Conservation (phyloP, 2,888 invertebrate species). For the Aporophyla lueneburgensis region DNA sequence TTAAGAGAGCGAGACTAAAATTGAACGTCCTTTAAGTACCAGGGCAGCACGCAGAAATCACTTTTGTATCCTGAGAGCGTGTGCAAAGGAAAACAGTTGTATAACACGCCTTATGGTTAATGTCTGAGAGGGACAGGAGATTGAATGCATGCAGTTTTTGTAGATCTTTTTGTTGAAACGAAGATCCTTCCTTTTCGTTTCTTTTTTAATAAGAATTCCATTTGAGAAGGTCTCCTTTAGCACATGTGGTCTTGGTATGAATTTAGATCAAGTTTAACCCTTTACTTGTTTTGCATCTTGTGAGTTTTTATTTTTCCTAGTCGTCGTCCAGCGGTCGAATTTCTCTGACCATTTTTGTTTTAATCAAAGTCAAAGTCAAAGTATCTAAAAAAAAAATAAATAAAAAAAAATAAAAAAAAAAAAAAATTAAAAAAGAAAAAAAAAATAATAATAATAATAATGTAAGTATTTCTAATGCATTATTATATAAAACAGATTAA, state of each 20-base stretch:
- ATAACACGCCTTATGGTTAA: slow-evolving; percentile 6
- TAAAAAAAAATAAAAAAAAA: too few relatives aligned
- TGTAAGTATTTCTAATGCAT: too few relatives aligned
- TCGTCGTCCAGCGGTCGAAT: too few relatives aligned
- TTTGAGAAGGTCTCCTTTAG: slow-evolving; percentile 49
- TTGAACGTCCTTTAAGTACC: slow-evolving; percentile 20
- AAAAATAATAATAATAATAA: too few relatives aligned
- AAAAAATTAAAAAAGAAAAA: too few relatives aligned
- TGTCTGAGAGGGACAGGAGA: slow-evolving; percentile 65
- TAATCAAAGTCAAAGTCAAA: too few relatives aligned
- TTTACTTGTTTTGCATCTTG: slow-evolving; percentile 62
- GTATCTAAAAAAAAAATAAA: too few relatives aligned
- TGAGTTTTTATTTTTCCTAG: not conserved
- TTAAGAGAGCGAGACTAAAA: slow-evolving; percentile 2
- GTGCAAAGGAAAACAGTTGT: slow-evolving; percentile 27
- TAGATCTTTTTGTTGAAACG: slow-evolving; percentile 60
- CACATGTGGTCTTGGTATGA: slow-evolving; percentile 79
- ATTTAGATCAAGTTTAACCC: slow-evolving; percentile 81
- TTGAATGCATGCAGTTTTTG: slow-evolving; percentile 56
- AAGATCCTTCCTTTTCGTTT: slow-evolving; percentile 29
- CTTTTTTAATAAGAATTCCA: slow-evolving; percentile 44
- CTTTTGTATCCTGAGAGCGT: slow-evolving; percentile 2
- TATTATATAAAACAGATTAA: too few relatives aligned
- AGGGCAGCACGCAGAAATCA: slow-evolving; percentile 20
- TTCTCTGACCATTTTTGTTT: too few relatives aligned